Evolutionary conservation across 2,888 invertebrate species (phyloP).

Genomic region (Ceramica pisi): DNA sequence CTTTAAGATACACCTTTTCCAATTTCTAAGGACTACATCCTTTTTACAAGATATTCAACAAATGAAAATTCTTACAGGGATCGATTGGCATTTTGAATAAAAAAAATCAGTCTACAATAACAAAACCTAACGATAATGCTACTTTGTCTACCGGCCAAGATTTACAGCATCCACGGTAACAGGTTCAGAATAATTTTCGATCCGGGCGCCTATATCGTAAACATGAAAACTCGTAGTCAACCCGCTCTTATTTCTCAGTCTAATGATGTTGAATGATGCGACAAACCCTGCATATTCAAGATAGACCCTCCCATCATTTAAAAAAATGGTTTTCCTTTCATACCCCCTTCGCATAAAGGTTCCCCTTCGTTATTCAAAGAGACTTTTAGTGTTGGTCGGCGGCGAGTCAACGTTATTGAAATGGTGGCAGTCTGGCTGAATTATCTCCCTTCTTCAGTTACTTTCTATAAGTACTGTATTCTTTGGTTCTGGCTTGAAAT

Average conservation of each 20-base stretch:
- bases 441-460: conserved; percentile 69
- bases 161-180: conserved; percentile 41
- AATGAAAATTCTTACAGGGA: neutral
- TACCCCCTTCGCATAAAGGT: conserved; percentile 81
- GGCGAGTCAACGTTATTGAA: conserved; percentile 74
- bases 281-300: conserved; percentile 85
- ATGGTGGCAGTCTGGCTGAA: conserved; percentile 71
- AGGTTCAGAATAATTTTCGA: conserved; percentile 53
- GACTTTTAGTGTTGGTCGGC: conserved; percentile 80
- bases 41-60: neutral
- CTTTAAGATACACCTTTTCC: no score
- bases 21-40: no score
- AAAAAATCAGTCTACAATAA: conserved; percentile 21
- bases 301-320: conserved; percentile 83
- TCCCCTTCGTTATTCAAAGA: conserved; percentile 87
- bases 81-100: neutral
- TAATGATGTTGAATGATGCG: conserved; percentile 88
- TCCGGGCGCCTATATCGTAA: conserved; percentile 52
- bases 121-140: conserved; percentile 18
- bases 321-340: conserved; percentile 87
- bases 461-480: conserved; percentile 58
- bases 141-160: conserved; percentile 44
- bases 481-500: conserved; percentile 31
- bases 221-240: conserved; percentile 76
- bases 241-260: conserved; percentile 79